Evolutionary conservation across 2,113 vertebrate species (phyloP).

Genomic region (Colaptes auratus): DNA sequence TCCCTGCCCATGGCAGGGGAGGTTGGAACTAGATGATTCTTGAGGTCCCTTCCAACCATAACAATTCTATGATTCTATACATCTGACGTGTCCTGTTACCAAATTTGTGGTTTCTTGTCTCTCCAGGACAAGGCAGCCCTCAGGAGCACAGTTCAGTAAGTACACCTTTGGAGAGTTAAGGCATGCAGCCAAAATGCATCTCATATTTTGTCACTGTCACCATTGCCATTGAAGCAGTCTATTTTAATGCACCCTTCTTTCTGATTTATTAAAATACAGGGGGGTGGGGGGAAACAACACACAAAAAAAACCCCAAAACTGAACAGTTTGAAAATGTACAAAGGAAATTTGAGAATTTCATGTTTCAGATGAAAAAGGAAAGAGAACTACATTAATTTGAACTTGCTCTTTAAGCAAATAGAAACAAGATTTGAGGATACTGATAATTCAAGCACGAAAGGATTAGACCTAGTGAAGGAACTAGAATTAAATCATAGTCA

Average conservation of each 20-base stretch:
- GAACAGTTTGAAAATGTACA: not conserved
- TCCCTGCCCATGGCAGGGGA: too few relatives aligned
- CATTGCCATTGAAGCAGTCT: not conserved
- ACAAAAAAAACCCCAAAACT: too few relatives aligned
- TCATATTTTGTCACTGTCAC: not conserved
- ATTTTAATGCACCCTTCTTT: not conserved
- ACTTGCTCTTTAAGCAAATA: not conserved
- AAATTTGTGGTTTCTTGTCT: not conserved
- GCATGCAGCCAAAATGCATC: not conserved
- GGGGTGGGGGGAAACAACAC: rapidly evolving
- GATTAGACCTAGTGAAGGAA: not conserved
- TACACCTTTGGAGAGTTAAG: not conserved
- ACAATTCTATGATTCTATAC: not conserved
- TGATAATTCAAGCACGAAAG: not conserved
- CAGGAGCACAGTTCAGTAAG: not conserved
- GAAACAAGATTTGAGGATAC: not conserved
- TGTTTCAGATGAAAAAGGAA: not conserved
- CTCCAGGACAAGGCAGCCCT: not conserved
- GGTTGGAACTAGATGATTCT: too few relatives aligned
- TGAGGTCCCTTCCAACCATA: too few relatives aligned
- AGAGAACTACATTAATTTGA: not conserved
- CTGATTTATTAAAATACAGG: not conserved
- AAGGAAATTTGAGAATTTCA: not conserved
- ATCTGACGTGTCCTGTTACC: not conserved
- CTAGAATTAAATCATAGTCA: not conserved